Conservation (phyloP, 2,113 vertebrate species). For the Eulacestoma nigropectus region DNA sequence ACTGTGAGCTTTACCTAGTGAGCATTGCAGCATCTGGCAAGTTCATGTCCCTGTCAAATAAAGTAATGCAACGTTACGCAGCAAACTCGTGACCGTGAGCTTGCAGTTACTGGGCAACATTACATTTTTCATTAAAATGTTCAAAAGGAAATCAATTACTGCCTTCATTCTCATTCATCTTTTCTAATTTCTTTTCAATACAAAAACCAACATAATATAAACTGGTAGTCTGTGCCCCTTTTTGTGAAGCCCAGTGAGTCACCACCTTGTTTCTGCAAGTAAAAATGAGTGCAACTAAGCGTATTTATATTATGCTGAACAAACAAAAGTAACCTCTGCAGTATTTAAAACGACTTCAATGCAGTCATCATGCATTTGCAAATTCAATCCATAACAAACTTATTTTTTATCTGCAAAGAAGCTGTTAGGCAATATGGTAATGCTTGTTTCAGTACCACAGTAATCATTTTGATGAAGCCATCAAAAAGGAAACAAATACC, state of each 20-base stretch:
- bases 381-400: not conserved
- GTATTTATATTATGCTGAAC: not conserved
- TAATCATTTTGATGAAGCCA: not conserved
- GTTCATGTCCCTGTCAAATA: not conserved
- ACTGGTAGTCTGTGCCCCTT: not conserved
- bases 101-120: not conserved
- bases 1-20: not conserved
- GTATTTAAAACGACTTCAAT: not conserved
- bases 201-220: not conserved
- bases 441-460: not conserved
- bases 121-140: not conserved
- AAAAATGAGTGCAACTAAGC: not conserved
- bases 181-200: not conserved
- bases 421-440: not conserved
- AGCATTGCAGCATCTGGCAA: not conserved
- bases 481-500: not conserved
- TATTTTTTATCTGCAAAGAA: slow-evolving; percentile 13
- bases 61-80: not conserved
- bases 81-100: not conserved
- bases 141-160: not conserved
- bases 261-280: not conserved
- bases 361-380: not conserved
- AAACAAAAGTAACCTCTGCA: not conserved
- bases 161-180: not conserved
- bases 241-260: not conserved